Base-by-base conservation (phyloP, 1,140 invertebrate genomes). In the Diabrotica undecimpunctata region DNA sequence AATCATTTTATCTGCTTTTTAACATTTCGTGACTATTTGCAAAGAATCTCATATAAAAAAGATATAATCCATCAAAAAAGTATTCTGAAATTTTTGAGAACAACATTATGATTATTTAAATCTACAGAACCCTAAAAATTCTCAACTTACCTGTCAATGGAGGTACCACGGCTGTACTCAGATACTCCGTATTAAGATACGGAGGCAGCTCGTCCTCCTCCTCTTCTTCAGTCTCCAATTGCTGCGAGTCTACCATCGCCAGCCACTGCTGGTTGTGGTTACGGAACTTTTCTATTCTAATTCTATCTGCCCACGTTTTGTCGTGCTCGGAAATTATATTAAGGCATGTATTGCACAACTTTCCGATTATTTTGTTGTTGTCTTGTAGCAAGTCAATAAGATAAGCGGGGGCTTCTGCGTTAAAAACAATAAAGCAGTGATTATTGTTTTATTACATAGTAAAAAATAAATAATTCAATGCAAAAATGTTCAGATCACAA, bases 311-410 rank as follows among this genome's bases (percentile, higher is more conserved):
- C 96, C 96, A 99, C 64, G 94, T 90, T 69, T 86, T 87, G 80
- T 95, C 90, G 77, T 90, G 90, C 78, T 96, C 92, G 41, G 92
- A 90, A 75, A 97, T 95, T 11, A 96, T 89, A 79, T 97, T 93
- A 54, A 98, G 85, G 73, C 94, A 95, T 51, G 88, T 88, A 79
- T 96, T 94, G 75, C 95, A 97, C 56, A 97, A 87, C 83, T 92
- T 92, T 68, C 95, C 83, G 61, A 99, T 95, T 76, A 94, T 87
- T 64, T 89, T 85, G 83, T 98, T 98, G 79, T 96, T 96, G 77
- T 99, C 96, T 79, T 97, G 94, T 90, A 99, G 94, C 61, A 99
- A 83, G 81, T 99, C 96, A 41, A 99, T 94, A n/a, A 99, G 83
- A 81, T 98, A 98, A 2, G 94, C 94, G 36, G 95, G 92, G 14